Conservation (phyloP, 2,888 invertebrate genomes). For the Apotomis betuletana region DNA sequence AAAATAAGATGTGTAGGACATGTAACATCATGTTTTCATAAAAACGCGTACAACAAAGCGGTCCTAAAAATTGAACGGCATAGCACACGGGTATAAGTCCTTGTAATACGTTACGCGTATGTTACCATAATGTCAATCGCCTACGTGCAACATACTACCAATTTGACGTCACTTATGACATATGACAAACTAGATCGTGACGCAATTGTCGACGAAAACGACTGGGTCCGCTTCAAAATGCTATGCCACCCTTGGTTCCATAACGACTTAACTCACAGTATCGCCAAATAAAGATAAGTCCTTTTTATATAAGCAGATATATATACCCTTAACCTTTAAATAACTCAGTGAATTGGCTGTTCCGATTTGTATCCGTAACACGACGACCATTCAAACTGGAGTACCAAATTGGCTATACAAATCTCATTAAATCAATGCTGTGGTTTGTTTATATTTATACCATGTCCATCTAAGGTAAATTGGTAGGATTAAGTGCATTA, state of each 20-base stretch:
- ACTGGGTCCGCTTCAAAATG: constrained; percentile 35
- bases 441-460: constrained; percentile 18
- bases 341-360: constrained; percentile 37
- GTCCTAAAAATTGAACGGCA: neutral
- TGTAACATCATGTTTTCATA: too few species aligned
- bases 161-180: constrained; percentile 42
- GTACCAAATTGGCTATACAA: constrained; percentile 15
- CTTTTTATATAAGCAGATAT: neutral
- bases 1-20: too few species aligned
- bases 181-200: constrained; percentile 36
- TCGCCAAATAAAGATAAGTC: neutral
- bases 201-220: constrained; percentile 38
- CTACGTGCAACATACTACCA: constrained; percentile 19
- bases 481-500: neutral
- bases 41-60: too few species aligned
- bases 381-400: constrained; percentile 28
- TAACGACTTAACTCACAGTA: neutral
- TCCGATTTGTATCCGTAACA: constrained; percentile 36
- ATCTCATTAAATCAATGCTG: constrained; percentile 3
- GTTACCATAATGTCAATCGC: constrained; percentile 37
- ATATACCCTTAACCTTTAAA: constrained; percentile 40
- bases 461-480: constrained; percentile 5
- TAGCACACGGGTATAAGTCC: neutral
- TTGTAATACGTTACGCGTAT: constrained; percentile 1
- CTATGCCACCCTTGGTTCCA: neutral